A percentile compares a stretch with the other conserved stretches of the same genome.
phyloP scores from a whole-genome alignment of 2,113 vertebrate species.

The Ceyx margarethae region DNA sequence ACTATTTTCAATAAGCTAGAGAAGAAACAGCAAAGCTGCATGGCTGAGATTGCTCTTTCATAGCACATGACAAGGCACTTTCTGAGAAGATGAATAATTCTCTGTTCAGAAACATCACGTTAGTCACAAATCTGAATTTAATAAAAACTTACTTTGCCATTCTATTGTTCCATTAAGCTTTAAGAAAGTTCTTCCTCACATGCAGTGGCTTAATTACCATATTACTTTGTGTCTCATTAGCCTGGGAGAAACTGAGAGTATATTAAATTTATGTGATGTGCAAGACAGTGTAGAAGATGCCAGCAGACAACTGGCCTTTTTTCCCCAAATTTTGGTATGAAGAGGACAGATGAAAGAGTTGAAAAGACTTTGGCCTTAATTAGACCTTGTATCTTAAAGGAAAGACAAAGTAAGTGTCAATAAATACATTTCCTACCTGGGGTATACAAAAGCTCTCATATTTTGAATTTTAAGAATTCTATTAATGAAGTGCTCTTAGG shows the following conservation, averaged over 20 bases:
- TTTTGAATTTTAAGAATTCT: neutral
- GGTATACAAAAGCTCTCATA: neutral
- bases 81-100: neutral
- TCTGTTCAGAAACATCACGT: neutral
- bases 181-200: neutral
- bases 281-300: slow-evolving; percentile 63
- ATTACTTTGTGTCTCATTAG: neutral
- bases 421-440: neutral
- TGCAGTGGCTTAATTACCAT: neutral
- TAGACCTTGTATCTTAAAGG: slow-evolving; percentile 62
- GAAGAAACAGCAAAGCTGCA: neutral
- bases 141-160: neutral
- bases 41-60: neutral
- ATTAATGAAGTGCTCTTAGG: neutral
- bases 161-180: neutral
- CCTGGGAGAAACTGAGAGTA: neutral
- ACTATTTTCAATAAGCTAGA: neutral
- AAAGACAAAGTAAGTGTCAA: slow-evolving; percentile 42
- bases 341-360: neutral
- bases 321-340: slow-evolving; percentile 47
- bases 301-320: slow-evolving; percentile 71
- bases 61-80: neutral
- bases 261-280: slow-evolving; percentile 36
- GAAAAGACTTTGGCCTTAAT: slow-evolving; percentile 73
- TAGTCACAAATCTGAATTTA: neutral